phyloP scores from a whole-genome alignment of 1,140 invertebrate genomes.

The Ganaspis sp. region DNA sequence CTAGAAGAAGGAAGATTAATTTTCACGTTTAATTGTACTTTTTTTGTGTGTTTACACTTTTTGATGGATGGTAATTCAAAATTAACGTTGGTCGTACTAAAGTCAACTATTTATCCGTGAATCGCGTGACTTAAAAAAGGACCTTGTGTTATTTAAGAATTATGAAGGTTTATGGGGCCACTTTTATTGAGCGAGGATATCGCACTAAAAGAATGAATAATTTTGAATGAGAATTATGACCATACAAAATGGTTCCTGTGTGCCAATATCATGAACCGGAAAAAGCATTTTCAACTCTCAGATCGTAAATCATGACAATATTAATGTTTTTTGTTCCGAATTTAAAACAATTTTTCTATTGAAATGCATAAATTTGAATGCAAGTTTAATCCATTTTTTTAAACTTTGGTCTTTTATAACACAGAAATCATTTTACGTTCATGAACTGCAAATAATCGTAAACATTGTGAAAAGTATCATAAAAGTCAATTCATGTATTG shows the following conservation, averaged over 20 bases:
- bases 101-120: background rate
- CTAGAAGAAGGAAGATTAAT: too few species aligned
- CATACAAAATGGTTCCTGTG: background rate
- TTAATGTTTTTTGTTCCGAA: background rate
- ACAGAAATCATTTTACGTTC: too few species aligned
- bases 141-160: slow-evolving; percentile 24
- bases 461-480: too few species aligned
- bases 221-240: slow-evolving; percentile 17
- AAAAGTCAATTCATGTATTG: too few species aligned
- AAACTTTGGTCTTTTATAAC: too few species aligned
- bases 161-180: slow-evolving; percentile 2
- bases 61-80: background rate
- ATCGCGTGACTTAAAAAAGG: slow-evolving; percentile 17
- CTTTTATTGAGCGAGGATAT: slow-evolving; percentile 20
- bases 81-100: background rate
- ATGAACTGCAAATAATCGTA: too few species aligned
- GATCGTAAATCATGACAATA: slow-evolving; percentile 1
- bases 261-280: background rate
- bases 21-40: background rate
- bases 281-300: background rate
- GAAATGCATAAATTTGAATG: too few species aligned
- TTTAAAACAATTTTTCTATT: background rate
- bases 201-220: slow-evolving; percentile 16
- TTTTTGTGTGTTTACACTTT: background rate
- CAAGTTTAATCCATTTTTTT: too few species aligned